These are phyloP conservation scores for Lasioglossum albipes DNA, from an alignment of 1,140 invertebrate genomes.

Conservation along the genomic window DNA sequence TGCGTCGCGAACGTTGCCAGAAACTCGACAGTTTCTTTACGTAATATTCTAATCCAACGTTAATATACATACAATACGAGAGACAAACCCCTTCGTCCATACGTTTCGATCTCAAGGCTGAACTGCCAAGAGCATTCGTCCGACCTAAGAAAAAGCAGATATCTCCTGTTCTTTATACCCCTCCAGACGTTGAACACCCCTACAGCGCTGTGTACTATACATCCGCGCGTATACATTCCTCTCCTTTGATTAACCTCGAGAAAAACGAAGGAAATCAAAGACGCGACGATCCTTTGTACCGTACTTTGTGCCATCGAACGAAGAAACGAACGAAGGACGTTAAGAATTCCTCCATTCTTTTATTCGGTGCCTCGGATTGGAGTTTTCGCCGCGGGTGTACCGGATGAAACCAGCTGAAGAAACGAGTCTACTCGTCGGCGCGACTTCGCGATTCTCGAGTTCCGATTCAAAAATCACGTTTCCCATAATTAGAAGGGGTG, in stretches of 20 bases:
- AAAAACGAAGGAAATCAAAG: conserved; percentile 49
- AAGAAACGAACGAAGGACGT: conserved; percentile 10
- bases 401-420: conserved; percentile 25
- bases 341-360: conserved; percentile 29
- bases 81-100: neutral
- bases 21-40: neutral
- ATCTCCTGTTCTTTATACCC: neutral
- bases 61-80: neutral
- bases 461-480: no score
- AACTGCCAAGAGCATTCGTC: neutral
- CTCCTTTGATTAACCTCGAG: conserved; percentile 50
- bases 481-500: neutral
- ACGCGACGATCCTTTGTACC: conserved; percentile 52
- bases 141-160: neutral
- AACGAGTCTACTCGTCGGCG: no score
- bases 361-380: conserved; percentile 56
- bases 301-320: conserved; percentile 35
- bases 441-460: no score
- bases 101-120: neutral
- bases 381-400: conserved; percentile 65
- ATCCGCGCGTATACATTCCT: neutral
- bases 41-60: neutral
- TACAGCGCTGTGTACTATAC: neutral
- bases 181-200: neutral
- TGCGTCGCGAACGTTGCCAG: neutral